Base-by-base conservation (phyloP, 2,888 invertebrate species). In the Aphidoletes aphidimyza region DNA sequence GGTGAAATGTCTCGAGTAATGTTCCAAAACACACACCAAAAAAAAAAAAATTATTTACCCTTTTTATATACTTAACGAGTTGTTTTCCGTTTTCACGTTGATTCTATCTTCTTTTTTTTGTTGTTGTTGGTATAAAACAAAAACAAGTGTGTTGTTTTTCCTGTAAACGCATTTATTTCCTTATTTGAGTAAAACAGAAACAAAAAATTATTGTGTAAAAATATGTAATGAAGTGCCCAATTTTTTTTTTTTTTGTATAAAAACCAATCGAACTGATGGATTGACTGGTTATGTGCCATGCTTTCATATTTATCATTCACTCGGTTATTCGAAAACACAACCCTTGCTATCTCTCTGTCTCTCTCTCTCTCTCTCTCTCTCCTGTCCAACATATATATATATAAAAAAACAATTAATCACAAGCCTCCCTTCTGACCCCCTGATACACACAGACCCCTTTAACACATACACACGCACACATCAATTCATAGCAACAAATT, bases 31-130 rank as follows among this genome's bases (percentile, higher is more conserved):
- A 69, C 2, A 30, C 26, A 30, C 8, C 30, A 69, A 69, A 5
- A 14, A 22, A 22, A 54, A 47, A 9, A 47, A 47, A 47, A 5
- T 17, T 5, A 47, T 47, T 47, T 2, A 14, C 19, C 19, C 47
- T 17, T 11, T 54, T 54, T 54, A 49, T 54, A 47, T 83, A 69
- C 54, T 49, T 49, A 49, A n/a, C n/a, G n/a, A n/a, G 19, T 83
- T 49, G 39, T 83, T 83, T 83, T 84, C 49, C 84, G 81, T 42
- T 19, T 37, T 30, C 45, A 84, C 78, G 81, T 37, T n/a, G n/a
- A n/a, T 85, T 84, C 83, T 49, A 84, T 69, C 78, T 49, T 84
- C n/a, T 34, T 81, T 86, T 85, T 49, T 59, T 84, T 69, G 2
- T 2, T 14, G n/a, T n/a, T 30, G 26, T 69, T 69, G 69, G 69